These are phyloP conservation scores for Bombus waltoni DNA, from an alignment of 1,140 invertebrate genomes.

Conservation along the genomic window DNA sequence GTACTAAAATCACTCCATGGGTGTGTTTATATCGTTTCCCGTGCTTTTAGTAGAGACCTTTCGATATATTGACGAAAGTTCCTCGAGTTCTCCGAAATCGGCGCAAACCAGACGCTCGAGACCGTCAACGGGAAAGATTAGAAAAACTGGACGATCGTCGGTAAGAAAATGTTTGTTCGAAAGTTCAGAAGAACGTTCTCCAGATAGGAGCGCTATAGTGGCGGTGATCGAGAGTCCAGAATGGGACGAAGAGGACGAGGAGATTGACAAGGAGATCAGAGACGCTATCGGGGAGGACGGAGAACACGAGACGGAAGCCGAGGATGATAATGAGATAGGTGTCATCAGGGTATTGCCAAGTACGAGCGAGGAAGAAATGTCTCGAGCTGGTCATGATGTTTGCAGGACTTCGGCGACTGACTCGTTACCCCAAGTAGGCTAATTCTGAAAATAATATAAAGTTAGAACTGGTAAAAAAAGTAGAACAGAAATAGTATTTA, in stretches of 20 bases:
- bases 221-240: slow-evolving; percentile 81
- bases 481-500: background rate
- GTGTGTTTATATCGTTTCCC: background rate
- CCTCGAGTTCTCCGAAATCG: slow-evolving; percentile 74
- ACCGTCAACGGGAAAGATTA: slow-evolving; percentile 72
- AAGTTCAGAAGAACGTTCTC: slow-evolving; percentile 77
- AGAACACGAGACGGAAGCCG: slow-evolving; percentile 72
- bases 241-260: slow-evolving; percentile 78
- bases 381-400: slow-evolving; percentile 36
- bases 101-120: slow-evolving; percentile 65
- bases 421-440: slow-evolving; percentile 74
- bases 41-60: slow-evolving; percentile 54
- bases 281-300: slow-evolving; percentile 69
- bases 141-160: slow-evolving; percentile 38
- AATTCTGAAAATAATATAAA: no score
- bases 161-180: slow-evolving; percentile 69
- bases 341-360: slow-evolving; percentile 77
- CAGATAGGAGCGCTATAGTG: slow-evolving; percentile 78
- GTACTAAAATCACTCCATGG: background rate
- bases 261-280: slow-evolving; percentile 76
- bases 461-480: background rate
- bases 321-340: slow-evolving; percentile 74
- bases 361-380: slow-evolving; percentile 78
- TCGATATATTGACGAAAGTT: slow-evolving; percentile 75
- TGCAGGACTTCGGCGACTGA: slow-evolving; percentile 66